phyloP scores from a whole-genome alignment of 1,140 invertebrate species.

The Trachelipus rathkii region DNA sequence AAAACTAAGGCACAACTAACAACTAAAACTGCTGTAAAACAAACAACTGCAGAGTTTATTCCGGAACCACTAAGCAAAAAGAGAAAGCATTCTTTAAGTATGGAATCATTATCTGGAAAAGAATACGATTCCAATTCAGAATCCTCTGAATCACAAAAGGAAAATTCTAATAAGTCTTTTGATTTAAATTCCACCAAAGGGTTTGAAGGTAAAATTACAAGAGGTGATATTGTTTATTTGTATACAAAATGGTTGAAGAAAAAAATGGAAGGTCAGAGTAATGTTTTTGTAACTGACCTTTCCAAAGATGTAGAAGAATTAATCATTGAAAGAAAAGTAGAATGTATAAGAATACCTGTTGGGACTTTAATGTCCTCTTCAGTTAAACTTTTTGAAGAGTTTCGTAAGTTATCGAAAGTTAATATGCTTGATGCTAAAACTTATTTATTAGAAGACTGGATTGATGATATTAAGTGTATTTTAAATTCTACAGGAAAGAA shows the following conservation, averaged over 20 bases:
- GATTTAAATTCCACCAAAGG: constrained; percentile 31
- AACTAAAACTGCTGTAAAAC: background rate
- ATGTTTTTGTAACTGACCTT: constrained; percentile 43
- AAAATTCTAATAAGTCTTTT: background rate
- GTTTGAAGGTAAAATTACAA: constrained; percentile 34
- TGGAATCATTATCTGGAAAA: background rate
- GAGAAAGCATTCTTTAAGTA: background rate
- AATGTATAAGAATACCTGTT: constrained; percentile 35
- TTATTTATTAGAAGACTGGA: constrained; percentile 42
- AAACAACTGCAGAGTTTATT: background rate
- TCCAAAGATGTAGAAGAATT: constrained; percentile 39
- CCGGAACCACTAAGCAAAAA: background rate
- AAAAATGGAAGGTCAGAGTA: constrained; percentile 37
- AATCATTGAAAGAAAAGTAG: constrained; percentile 34
- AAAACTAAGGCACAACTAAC: background rate
- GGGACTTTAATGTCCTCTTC: constrained; percentile 44
- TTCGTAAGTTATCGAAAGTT: constrained; percentile 28
- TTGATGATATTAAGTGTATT: constrained; percentile 41
- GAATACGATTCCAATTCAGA: background rate
- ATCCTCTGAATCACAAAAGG: background rate
- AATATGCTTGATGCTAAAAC: constrained; percentile 39
- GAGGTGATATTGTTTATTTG: constrained; percentile 39
- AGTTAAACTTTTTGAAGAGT: constrained; percentile 41
- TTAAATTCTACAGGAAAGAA: constrained; percentile 25
- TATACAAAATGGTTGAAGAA: constrained; percentile 38